Evolutionary conservation across 2,797 vertebrate species (phyloP), one percentile per base, ranked within the genome.

Genomic region (Erpetoichthys calabaricus): DNA sequence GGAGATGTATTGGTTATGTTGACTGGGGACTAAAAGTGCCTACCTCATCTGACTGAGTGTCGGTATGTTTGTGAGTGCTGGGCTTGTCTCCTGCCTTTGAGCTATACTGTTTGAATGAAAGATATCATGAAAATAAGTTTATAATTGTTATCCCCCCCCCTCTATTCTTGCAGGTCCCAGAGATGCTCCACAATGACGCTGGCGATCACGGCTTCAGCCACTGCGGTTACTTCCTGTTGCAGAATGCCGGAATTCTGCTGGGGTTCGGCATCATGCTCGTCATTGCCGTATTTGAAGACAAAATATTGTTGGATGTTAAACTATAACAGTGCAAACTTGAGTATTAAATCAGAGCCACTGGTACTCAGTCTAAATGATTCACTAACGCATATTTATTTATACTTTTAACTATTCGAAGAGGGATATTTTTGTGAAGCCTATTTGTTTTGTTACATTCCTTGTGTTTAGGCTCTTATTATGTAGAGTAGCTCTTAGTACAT

Each of bases 161-260:
- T 25, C 53, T 53, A 5, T 63, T 60, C 45, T 5, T 53, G 5
- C 70, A 98, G 94, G 89, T 98, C 2, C 95, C 95, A 0, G 95
- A 98, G 84, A 98, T 98, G 95, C 74, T 98, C 53, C 95, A 98
- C 60, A 97, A 97, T 4, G 87, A 98, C 45, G 92, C 92, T 5
- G 90, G 91, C 2, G 93, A 98, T 70, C 91, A 95, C 56, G 95
- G 94, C 68, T 92, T 94, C 68, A 95, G 94, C 70, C 90, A 96
- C 65, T 97, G 91, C 63, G 92, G 93, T 45, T 97, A 91, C 75
- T 98, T 98, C 80, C 78, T 97, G 59, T 82, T 98, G 57, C 95
- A 98, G 81, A 98, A 98, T 10, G 91, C 89, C 64, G 95, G 95
- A 55, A 93, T 98, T 73, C 82, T 98, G 56, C 73, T 98, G 68